These are phyloP conservation scores for Manduca sexta DNA, from an alignment of 1,140 invertebrate species.

Conservation along the genomic window DNA sequence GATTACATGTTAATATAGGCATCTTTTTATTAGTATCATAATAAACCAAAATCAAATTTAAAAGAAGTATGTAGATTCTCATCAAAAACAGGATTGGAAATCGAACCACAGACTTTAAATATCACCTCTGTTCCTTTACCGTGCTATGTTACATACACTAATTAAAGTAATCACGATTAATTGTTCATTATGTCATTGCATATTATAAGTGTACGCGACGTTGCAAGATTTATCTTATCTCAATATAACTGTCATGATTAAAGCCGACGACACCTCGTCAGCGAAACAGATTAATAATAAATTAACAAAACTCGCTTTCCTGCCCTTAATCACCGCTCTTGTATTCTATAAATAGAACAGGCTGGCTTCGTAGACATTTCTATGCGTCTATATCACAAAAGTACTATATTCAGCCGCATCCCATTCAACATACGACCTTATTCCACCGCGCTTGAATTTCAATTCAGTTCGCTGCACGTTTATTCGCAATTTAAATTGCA, in stretches of 20 bases:
- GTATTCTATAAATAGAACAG: constrained; percentile 47
- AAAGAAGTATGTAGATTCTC: too few species aligned
- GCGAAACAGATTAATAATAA: too few species aligned
- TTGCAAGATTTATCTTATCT: too few species aligned
- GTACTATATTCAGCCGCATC: constrained; percentile 7
- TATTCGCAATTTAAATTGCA: constrained; percentile 11
- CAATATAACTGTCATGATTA: too few species aligned
- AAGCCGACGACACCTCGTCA: constrained; percentile 12
- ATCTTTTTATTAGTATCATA: too few species aligned
- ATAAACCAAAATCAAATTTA: too few species aligned
- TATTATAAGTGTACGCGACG: neutral
- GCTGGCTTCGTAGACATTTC: constrained; percentile 52
- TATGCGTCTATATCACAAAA: constrained; percentile 14
- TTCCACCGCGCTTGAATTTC: neutral
- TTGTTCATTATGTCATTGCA: neutral
- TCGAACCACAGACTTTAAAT: too few species aligned
- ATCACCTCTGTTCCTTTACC: too few species aligned
- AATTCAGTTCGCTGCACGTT: neutral
- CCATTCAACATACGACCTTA: neutral
- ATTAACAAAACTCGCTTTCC: constrained; percentile 19
- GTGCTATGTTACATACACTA: too few species aligned
- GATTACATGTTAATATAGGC: too few species aligned
- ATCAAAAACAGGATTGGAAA: too few species aligned
- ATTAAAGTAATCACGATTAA: too few species aligned
- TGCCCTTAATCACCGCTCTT: constrained; percentile 25